Conservation (phyloP, 2,888 invertebrate species). For the Cantharis rustica region DNA sequence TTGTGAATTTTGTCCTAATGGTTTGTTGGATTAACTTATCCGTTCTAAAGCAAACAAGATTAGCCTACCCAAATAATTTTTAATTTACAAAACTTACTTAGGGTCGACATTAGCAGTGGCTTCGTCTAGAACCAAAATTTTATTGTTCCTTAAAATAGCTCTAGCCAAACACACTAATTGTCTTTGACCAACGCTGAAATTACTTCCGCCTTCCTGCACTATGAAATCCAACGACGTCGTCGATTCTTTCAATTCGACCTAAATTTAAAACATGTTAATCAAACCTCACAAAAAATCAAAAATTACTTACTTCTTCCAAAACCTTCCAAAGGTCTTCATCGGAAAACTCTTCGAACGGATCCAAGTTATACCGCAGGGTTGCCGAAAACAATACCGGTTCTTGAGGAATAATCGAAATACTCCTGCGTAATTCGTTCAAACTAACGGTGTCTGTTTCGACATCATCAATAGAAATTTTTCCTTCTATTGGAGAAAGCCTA, state of each 20-base stretch:
- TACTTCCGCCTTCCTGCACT: conserved; percentile 77
- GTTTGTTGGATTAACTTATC: conserved; percentile 77
- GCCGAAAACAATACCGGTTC: conserved; percentile 67
- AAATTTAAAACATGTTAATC: conserved; percentile 7
- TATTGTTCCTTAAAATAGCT: conserved; percentile 79
- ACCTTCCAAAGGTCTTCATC: conserved; percentile 78
- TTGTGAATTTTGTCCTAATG: conserved; percentile 66
- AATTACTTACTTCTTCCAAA: conserved; percentile 61
- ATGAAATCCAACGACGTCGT: conserved; percentile 67
- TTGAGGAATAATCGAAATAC: conserved; percentile 74
- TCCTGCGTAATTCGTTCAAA: conserved; percentile 76
- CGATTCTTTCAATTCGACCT: conserved; percentile 77
- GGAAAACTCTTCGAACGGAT: conserved; percentile 75
- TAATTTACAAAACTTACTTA: conserved; percentile 58
- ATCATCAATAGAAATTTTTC: conserved; percentile 77
- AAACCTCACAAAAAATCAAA: not conserved
- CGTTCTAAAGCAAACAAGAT: conserved; percentile 59
- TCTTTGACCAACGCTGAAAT: conserved; percentile 87
- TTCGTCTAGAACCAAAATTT: conserved; percentile 84
- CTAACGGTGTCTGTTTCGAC: conserved; percentile 71
- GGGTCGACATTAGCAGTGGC: conserved; percentile 92
- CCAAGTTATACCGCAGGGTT: conserved; percentile 79
- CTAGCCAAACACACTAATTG: conserved; percentile 86
- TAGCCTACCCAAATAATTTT: not conserved
- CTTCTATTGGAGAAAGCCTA: conserved; percentile 77